A percentile compares a stretch with the other conserved stretches of the same genome.
Evolutionary conservation across 1,140 invertebrate genomes (phyloP).

Genomic region (Cydia pomonella): DNA sequence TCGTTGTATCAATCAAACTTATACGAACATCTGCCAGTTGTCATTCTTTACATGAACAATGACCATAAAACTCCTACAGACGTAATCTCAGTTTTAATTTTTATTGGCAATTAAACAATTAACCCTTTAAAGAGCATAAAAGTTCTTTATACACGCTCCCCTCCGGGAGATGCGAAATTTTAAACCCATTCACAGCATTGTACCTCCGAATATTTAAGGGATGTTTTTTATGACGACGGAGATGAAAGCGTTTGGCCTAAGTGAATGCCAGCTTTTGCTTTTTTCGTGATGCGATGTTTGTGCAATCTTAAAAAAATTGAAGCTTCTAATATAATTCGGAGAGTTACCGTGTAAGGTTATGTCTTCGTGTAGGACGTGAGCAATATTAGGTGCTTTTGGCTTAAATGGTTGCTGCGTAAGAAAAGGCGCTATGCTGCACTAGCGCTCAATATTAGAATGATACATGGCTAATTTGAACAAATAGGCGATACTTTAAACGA

Average conservation of each 20-base stretch:
- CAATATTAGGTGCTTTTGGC: background rate
- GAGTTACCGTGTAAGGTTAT: background rate
- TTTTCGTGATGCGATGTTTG: slow-evolving; percentile 27
- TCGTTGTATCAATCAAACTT: background rate
- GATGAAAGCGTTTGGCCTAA: slow-evolving; percentile 55
- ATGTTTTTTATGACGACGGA: slow-evolving; percentile 53
- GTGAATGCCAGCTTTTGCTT: slow-evolving; percentile 46
- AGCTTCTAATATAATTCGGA: slow-evolving; percentile 7
- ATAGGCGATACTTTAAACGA: too few species aligned
- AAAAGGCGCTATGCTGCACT: too few species aligned
- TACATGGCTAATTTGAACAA: too few species aligned
- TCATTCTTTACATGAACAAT: slow-evolving; percentile 36
- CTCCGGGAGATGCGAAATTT: slow-evolving; percentile 68
- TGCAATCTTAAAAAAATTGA: slow-evolving; percentile 5
- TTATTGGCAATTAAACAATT: slow-evolving; percentile 80
- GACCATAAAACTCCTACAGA: slow-evolving; percentile 47
- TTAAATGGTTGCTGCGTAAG: background rate
- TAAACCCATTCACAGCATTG: slow-evolving; percentile 71
- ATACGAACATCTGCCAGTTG: slow-evolving; percentile 53
- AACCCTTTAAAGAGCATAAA: slow-evolving; percentile 71
- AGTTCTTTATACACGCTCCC: slow-evolving; percentile 55
- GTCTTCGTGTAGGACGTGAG: background rate
- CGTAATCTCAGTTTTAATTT: slow-evolving; percentile 68
- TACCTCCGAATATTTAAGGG: slow-evolving; percentile 62
- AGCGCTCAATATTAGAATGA: background rate